Conservation (phyloP, 1,140 invertebrate species). For the Callitettix versicolor region DNA sequence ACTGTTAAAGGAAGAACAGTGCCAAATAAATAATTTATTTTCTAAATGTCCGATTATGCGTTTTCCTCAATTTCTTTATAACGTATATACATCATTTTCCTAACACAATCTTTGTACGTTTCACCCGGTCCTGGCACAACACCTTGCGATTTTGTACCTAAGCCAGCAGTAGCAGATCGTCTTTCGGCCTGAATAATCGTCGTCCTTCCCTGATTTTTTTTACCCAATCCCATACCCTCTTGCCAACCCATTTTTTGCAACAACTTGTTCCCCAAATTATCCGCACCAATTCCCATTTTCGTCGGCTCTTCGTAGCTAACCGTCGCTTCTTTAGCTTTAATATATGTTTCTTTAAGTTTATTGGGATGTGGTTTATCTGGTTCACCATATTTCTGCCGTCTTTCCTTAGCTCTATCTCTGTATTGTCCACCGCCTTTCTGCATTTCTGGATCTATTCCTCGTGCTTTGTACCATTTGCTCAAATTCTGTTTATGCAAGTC, state of each 20-base stretch:
- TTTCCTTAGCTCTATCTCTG: conserved; percentile 91
- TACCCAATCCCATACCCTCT: conserved; percentile 89
- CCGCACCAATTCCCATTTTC: conserved; percentile 64
- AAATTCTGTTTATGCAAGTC: conserved; percentile 93
- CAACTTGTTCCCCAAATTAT: conserved; percentile 85
- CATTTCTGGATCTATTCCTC: conserved; percentile 42
- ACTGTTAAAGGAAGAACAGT: no score
- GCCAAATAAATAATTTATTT: no score
- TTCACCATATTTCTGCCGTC: conserved; percentile 87
- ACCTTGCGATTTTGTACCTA: conserved; percentile 60
- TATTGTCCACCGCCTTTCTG: conserved; percentile 51
- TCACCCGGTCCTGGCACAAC: conserved; percentile 69
- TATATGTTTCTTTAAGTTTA: conserved; percentile 54
- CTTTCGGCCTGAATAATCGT: conserved; percentile 73
- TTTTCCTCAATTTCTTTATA: conserved; percentile 55
- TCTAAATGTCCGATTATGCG: neutral
- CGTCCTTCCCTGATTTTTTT: conserved; percentile 84
- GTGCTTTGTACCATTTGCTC: conserved; percentile 48
- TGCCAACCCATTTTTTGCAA: conserved; percentile 99
- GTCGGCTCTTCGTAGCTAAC: conserved; percentile 51
- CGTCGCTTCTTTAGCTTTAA: conserved; percentile 44
- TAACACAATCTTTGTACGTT: conserved; percentile 82
- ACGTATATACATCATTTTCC: conserved; percentile 78
- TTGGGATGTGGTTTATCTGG: conserved; percentile 65
- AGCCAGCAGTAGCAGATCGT: conserved; percentile 54